These are phyloP conservation scores for Temnothorax rugatulus DNA, from an alignment of 2,888 invertebrate species.

Conservation along the genomic window DNA sequence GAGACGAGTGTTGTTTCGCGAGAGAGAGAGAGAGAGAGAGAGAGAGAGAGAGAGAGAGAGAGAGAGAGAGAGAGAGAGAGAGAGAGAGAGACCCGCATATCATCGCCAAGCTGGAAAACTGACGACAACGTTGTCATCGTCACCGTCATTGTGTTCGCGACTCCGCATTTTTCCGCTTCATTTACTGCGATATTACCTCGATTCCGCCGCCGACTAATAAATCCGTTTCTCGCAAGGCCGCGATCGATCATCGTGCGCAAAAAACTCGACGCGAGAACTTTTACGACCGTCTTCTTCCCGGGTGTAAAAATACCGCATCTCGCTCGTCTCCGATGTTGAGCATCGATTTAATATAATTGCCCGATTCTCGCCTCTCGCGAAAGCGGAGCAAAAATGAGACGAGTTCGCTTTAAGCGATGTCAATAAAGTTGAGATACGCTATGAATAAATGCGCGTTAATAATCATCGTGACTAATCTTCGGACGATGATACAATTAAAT, in stretches of 20 bases:
- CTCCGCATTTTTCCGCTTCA: background rate
- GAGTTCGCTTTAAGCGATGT: background rate
- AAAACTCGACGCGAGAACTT: background rate
- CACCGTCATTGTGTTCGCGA: constrained; percentile 12
- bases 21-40: background rate
- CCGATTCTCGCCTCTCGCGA: background rate
- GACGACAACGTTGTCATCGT: background rate
- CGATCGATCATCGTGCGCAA: background rate
- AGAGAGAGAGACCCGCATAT: background rate
- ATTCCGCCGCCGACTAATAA: background rate
- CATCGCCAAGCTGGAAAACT: background rate
- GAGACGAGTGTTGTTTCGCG: background rate
- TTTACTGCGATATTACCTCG: constrained; percentile 27
- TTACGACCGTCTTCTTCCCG: background rate
- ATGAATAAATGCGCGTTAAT: background rate
- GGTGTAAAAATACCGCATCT: background rate
- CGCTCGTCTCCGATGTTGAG: background rate
- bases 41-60: background rate
- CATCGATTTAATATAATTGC: constrained; percentile 19
- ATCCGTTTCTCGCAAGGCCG: constrained; percentile 4
- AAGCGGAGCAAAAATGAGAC: background rate
- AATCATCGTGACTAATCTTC: background rate
- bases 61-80: background rate
- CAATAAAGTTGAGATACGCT: background rate
- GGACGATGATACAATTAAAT: background rate